phyloP scores from a whole-genome alignment of 2,888 invertebrate genomes.

The Ichneumoninae sp. region DNA sequence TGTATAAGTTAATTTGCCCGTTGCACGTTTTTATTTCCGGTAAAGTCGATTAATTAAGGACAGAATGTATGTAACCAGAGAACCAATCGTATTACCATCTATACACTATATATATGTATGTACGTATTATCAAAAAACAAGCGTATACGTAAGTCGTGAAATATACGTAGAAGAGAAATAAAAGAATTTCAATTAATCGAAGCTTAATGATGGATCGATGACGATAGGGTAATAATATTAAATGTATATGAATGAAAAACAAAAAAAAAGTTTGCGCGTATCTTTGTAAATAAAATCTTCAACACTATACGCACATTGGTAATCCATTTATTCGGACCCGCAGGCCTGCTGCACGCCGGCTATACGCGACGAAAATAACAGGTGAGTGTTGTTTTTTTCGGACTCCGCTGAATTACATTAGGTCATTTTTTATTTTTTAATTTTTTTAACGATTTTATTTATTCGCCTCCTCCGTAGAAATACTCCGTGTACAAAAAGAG shows the following conservation, averaged over 20 bases:
- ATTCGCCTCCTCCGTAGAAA: constrained; percentile 68
- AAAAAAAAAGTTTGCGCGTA: constrained; percentile 55
- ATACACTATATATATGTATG: constrained; percentile 38
- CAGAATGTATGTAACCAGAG: constrained; percentile 44
- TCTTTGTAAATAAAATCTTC: constrained; percentile 66
- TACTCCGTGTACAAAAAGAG: constrained; percentile 70
- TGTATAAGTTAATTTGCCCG: constrained; percentile 30
- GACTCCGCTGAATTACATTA: constrained; percentile 35
- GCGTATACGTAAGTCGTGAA: constrained; percentile 61
- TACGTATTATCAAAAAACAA: constrained; percentile 40
- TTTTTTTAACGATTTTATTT: constrained; percentile 51
- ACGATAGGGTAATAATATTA: constrained; percentile 55
- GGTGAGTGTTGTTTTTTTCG: constrained; percentile 32
- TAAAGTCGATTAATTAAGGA: constrained; percentile 35
- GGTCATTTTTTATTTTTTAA: background rate
- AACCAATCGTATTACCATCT: constrained; percentile 48
- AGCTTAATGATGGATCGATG: constrained; percentile 47
- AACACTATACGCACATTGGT: constrained; percentile 51
- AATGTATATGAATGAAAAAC: constrained; percentile 61
- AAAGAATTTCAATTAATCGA: constrained; percentile 41
- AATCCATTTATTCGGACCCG: constrained; percentile 32
- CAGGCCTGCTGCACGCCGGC: constrained; percentile 34
- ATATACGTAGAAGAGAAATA: constrained; percentile 44
- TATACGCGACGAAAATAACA: constrained; percentile 26
- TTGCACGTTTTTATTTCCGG: constrained; percentile 7